These are phyloP conservation scores for Polydesmus complanatus DNA, from an alignment of 2,888 invertebrate species.

Conservation along the genomic window DNA sequence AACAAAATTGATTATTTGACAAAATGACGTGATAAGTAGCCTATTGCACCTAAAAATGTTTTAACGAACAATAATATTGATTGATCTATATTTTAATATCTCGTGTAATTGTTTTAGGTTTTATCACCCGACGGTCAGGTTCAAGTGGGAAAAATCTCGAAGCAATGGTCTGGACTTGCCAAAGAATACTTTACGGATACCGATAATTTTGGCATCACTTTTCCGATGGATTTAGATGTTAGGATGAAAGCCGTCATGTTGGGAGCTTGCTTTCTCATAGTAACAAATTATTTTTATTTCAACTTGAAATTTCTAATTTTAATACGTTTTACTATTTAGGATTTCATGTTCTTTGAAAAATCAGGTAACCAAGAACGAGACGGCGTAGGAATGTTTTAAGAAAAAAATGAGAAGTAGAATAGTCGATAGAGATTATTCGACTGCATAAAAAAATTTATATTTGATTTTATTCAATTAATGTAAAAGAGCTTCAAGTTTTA, in stretches of 20 bases:
- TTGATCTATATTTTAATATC: background rate
- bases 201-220: constrained; percentile 78
- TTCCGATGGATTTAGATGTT: constrained; percentile 77
- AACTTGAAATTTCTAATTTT: background rate
- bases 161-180: constrained; percentile 73
- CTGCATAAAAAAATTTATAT: too few species aligned
- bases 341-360: constrained; percentile 15
- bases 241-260: constrained; percentile 64
- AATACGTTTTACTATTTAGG: constrained; percentile 1
- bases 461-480: too few species aligned
- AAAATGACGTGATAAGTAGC: too few species aligned
- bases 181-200: constrained; percentile 73
- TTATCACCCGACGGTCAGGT: constrained; percentile 55
- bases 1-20: too few species aligned
- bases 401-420: too few species aligned
- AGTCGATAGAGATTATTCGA: too few species aligned
- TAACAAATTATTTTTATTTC: constrained; percentile 30
- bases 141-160: constrained; percentile 72
- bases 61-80: background rate
- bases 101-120: constrained; percentile 40
- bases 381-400: background rate
- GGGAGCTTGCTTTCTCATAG: constrained; percentile 70
- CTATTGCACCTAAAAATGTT: too few species aligned
- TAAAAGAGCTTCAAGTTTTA: too few species aligned
- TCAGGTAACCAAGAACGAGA: constrained; percentile 7